phyloP scores from a whole-genome alignment of 2,113 vertebrate genomes.

The Neodontobutis hainanensis region DNA sequence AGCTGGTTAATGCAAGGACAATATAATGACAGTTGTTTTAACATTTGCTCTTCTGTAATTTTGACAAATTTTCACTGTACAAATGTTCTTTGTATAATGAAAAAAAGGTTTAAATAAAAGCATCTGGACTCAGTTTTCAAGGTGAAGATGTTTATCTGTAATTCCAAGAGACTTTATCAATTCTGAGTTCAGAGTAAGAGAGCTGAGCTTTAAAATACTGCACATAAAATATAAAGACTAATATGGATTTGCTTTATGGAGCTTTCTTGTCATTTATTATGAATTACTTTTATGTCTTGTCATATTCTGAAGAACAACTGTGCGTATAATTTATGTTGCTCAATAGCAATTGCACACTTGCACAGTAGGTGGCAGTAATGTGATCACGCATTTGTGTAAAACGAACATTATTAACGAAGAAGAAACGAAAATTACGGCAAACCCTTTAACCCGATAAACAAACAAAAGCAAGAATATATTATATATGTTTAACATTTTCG shows the following conservation, averaged over 20 bases:
- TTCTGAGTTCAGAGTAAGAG: too few species aligned
- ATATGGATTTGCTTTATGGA: constrained; percentile 31
- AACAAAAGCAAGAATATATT: constrained; percentile 53
- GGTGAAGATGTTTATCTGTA: too few species aligned
- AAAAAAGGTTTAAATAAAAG: too few species aligned
- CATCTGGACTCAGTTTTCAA: too few species aligned
- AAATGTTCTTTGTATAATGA: constrained; percentile 28
- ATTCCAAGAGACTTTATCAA: too few species aligned
- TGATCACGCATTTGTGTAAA: rapidly evolving
- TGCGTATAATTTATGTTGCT: neutral
- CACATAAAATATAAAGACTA: constrained; percentile 39
- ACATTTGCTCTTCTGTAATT: constrained; percentile 68
- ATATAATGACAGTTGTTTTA: constrained; percentile 13
- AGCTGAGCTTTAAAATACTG: too few species aligned
- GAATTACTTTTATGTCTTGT: constrained; percentile 13
- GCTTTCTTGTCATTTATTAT: constrained; percentile 5
- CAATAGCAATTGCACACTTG: neutral
- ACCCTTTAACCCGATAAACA: constrained; percentile 61
- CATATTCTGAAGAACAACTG: neutral
- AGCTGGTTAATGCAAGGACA: constrained; percentile 22
- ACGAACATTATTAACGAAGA: constrained; percentile 32
- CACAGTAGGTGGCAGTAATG: constrained; percentile 33
- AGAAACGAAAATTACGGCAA: constrained; percentile 40
- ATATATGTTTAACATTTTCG: neutral
- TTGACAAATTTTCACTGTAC: neutral